Evolutionary conservation across 2,113 vertebrate species (phyloP), one percentile per base, ranked within the genome.

Genomic region (Hyperoodon ampullatus): DNA sequence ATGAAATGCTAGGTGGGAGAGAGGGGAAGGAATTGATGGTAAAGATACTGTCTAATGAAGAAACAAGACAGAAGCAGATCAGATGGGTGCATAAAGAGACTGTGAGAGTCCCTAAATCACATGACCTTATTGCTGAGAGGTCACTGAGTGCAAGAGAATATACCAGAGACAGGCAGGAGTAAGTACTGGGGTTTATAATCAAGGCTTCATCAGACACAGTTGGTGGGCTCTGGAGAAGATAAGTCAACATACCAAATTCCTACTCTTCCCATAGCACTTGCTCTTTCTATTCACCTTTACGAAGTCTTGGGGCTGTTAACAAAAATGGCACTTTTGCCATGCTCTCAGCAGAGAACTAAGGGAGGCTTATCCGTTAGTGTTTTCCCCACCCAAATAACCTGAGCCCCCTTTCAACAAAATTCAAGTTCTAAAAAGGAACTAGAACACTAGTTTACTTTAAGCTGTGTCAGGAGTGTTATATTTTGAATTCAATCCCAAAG

Each of bases 401-500:
- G 50, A 84, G 70, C 18, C 14, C 42, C 15, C 18, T 75, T 93
- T 93, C 55, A 68, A 95, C 21, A 93, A 93, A 94, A 95, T 74
- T 65, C 6, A 71, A 89, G 44, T 87, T 93, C 72, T 86, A 63
- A 88, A 97, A 93, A 86, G 47, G 47, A 96, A 93, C 95, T 21
- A 74, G 82, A 88, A 93, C 6, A 90, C 42, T 13, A 93, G 85
- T 91, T 53, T 93, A 77, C 66, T 91, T 96, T 93, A 96, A 97
- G 44, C 81, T 86, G 61, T 91, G 68, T 70, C 42, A 88, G 66
- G 55, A 91, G 10, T 78, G 30, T 92, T 95, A 71, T 83, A 95
- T 97, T 94, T 78, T 88, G 4, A 93, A 88, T 93, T 95, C 30
- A 77, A 55, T 93, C 95, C 70, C 33, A 95, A 96, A 97, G 82